phyloP scores from a whole-genome alignment of 64 coral and sea anemone species.

The Dendrophyllia cribrosa region DNA sequence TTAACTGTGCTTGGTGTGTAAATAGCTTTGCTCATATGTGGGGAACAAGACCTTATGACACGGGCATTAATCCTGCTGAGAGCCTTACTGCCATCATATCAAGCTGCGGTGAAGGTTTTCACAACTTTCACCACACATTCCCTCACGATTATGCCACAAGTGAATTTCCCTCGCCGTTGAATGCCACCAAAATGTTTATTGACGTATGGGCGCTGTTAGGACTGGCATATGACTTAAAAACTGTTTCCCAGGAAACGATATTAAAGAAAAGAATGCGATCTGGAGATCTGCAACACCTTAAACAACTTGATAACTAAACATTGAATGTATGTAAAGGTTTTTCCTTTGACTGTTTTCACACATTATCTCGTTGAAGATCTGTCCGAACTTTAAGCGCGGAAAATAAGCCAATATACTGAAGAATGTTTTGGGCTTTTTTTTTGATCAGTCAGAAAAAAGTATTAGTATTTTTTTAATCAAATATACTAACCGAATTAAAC shows the following conservation, averaged over 20 bases:
- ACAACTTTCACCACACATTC: slow-evolving; percentile 84
- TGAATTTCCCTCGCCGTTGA: slow-evolving; percentile 51
- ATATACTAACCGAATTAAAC: no score
- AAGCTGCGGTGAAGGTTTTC: slow-evolving; percentile 56
- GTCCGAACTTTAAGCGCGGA: no score
- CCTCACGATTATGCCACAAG: slow-evolving; percentile 74
- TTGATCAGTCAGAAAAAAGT: no score
- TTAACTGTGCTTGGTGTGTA: slow-evolving; percentile 67
- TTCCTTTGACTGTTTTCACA: no score
- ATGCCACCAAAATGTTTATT: slow-evolving; percentile 40
- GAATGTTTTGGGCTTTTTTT: no score
- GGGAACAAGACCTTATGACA: slow-evolving; percentile 75
- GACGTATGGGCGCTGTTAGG: slow-evolving; percentile 36
- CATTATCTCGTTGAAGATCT: no score
- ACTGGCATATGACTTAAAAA: slow-evolving; percentile 56
- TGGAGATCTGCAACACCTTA: background rate
- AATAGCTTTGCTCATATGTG: slow-evolving; percentile 77
- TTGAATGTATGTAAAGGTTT: background rate
- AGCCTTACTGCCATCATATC: slow-evolving; percentile 14
- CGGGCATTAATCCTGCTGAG: slow-evolving; percentile 54
- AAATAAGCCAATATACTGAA: no score
- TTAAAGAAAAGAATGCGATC: slow-evolving; percentile 52
- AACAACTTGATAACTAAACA: background rate
- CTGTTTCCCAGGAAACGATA: slow-evolving; percentile 20
- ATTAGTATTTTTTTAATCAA: no score